A percentile compares a stretch with the other conserved stretches of the same genome.
Conservation (phyloP, 2,113 vertebrate genomes). For the Urocitellus parryii region DNA sequence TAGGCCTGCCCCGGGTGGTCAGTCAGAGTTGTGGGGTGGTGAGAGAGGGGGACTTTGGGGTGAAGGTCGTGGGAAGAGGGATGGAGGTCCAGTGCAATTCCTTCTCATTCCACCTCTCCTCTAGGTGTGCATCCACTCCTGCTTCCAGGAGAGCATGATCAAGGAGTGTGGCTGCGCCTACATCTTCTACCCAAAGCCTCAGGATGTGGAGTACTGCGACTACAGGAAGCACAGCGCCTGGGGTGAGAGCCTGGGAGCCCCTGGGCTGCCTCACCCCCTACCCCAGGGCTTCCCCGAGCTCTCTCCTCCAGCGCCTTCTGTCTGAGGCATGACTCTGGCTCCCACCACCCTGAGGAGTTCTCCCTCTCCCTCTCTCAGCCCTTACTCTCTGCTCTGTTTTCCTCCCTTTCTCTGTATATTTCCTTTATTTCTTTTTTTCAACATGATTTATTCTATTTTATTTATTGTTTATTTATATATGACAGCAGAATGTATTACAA, state of each 20-base stretch:
- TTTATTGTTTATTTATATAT: too few relatives aligned
- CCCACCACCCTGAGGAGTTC: not conserved
- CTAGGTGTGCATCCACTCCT: constrained; percentile 91
- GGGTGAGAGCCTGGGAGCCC: constrained; percentile 81
- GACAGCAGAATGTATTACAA: too few relatives aligned
- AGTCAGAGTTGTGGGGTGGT: not conserved
- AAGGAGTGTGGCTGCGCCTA: constrained; percentile 88
- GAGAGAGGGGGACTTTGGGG: not conserved
- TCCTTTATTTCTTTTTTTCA: not conserved
- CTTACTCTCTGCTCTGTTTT: not conserved
- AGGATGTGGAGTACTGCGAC: constrained; percentile 85
- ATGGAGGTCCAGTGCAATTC: fast-evolving
- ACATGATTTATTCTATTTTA: too few relatives aligned
- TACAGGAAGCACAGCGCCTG: constrained; percentile 87
- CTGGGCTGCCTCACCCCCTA: not conserved
- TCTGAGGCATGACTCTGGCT: not conserved
- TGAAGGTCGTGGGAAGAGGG: not conserved
- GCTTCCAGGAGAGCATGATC: constrained; percentile 90
- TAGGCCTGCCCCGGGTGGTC: fast-evolving
- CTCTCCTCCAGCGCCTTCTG: not conserved
- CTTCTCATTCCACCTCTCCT: not conserved
- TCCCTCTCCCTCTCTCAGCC: too few relatives aligned
- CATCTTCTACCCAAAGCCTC: constrained; percentile 87
- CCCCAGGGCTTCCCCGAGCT: not conserved
- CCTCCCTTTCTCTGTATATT: not conserved